Evolutionary conservation across 2,888 invertebrate species (phyloP).

Genomic region (Homarus gammarus): DNA sequence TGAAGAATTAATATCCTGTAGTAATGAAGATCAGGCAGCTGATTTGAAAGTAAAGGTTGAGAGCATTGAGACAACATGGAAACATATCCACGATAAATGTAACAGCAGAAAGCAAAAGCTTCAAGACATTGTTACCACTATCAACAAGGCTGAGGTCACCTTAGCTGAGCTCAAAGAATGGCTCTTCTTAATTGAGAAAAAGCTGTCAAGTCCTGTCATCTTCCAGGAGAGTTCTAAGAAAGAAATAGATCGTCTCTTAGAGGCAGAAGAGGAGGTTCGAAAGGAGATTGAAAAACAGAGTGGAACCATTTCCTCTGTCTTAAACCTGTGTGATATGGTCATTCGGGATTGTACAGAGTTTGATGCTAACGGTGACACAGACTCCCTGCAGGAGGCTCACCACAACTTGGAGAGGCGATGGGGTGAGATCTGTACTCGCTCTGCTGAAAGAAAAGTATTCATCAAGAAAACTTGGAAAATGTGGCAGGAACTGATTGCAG

Average conservation of each 20-base stretch:
- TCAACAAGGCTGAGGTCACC: conserved; percentile 73
- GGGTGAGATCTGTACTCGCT: conserved; percentile 73
- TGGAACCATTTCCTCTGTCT: conserved; percentile 73
- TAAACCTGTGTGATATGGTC: conserved; percentile 75
- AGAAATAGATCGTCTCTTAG: conserved; percentile 71
- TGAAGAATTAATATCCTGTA: conserved; percentile 67
- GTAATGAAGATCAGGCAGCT: conserved; percentile 64
- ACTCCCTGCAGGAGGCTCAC: conserved; percentile 72
- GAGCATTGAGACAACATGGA: conserved; percentile 73
- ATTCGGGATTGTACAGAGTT: conserved; percentile 74
- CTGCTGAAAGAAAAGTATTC: conserved; percentile 72
- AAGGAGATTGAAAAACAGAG: conserved; percentile 76
- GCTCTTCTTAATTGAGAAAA: conserved; percentile 73
- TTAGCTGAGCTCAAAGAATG: conserved; percentile 72
- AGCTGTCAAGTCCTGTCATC: conserved; percentile 71
- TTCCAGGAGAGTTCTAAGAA: conserved; percentile 73
- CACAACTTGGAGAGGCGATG: conserved; percentile 72
- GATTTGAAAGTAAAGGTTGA: conserved; percentile 65
- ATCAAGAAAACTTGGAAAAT: conserved; percentile 74
- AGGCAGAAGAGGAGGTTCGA: conserved; percentile 66
- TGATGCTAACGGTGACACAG: conserved; percentile 75
- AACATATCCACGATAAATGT: conserved; percentile 72
- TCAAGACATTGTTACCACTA: conserved; percentile 72
- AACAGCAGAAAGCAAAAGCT: conserved; percentile 72
- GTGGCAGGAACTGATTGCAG: conserved; percentile 69